Conservation (phyloP, 2,113 vertebrate species). For the Brachirus orientalis region DNA sequence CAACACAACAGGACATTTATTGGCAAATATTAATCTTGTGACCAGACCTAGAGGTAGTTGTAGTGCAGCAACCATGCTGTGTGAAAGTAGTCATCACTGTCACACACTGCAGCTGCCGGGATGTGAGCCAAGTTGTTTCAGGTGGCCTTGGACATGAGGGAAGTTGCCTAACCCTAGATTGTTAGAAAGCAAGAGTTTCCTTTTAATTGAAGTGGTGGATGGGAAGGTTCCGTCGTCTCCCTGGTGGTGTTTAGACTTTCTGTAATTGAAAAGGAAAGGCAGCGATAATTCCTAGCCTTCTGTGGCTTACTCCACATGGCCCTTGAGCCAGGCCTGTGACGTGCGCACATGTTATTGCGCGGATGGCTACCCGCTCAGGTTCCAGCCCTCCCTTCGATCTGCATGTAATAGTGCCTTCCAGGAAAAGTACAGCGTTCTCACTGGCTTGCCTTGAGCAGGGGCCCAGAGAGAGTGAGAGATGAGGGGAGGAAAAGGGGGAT, state of each 20-base stretch:
- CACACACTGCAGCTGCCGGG: slow-evolving; percentile 51
- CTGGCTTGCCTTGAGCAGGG: slow-evolving; percentile 56
- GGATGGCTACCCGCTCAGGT: slow-evolving; percentile 74
- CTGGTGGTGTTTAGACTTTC: slow-evolving; percentile 68
- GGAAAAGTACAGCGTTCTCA: slow-evolving; percentile 75
- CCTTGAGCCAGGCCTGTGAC: slow-evolving; percentile 69
- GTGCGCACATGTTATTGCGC: slow-evolving; percentile 76
- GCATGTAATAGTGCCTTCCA: slow-evolving; percentile 73
- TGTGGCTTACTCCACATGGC: slow-evolving; percentile 68
- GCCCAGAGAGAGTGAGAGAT: slow-evolving; percentile 46
- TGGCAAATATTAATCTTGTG: slow-evolving; percentile 8
- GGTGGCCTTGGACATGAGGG: slow-evolving; percentile 62
- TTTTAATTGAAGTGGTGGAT: slow-evolving; percentile 65
- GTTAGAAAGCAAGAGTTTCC: slow-evolving; percentile 74
- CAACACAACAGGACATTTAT: slow-evolving; percentile 26
- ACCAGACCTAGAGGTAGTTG: slow-evolving; percentile 43
- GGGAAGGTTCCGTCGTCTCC: slow-evolving; percentile 55
- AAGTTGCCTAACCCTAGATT: slow-evolving; percentile 55
- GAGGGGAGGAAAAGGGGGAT: slow-evolving; percentile 17
- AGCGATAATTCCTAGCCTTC: slow-evolving; percentile 70
- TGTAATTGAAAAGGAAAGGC: slow-evolving; percentile 79
- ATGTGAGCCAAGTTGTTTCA: slow-evolving; percentile 67
- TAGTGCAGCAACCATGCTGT: slow-evolving; percentile 22
- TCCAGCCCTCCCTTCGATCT: slow-evolving; percentile 67
- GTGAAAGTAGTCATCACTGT: slow-evolving; percentile 51